A percentile compares a stretch with the other conserved stretches of the same genome.
These are phyloP conservation scores for Hirudinaria manillensis DNA, from an alignment of 2,888 invertebrate genomes.

Conservation along the genomic window DNA sequence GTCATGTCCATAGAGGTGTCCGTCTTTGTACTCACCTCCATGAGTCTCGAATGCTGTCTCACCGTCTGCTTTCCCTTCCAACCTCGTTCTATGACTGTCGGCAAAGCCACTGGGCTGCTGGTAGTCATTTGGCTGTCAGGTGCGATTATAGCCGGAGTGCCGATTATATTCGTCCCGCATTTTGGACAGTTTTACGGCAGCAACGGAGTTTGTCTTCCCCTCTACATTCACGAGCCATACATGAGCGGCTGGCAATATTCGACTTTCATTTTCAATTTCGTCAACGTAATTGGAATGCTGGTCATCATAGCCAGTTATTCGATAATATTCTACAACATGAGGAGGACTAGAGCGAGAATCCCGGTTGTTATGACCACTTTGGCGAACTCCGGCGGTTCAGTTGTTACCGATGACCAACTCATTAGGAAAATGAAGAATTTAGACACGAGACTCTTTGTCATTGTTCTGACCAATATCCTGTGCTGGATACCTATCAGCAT, in stretches of 20 bases:
- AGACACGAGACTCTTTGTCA: slow-evolving; percentile 65
- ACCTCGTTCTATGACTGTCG: slow-evolving; percentile 41
- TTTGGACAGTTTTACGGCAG: slow-evolving; percentile 61
- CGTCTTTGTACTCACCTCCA: slow-evolving; percentile 65
- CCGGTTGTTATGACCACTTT: slow-evolving; percentile 51
- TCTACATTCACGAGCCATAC: slow-evolving; percentile 66
- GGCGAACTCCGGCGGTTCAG: neutral
- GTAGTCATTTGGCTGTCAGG: slow-evolving; percentile 47
- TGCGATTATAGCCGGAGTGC: slow-evolving; percentile 63
- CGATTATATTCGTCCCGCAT: slow-evolving; percentile 57
- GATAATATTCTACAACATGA: slow-evolving; percentile 61
- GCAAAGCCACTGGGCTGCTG: slow-evolving; percentile 52
- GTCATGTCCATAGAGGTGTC: slow-evolving; percentile 66
- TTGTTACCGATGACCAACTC: neutral
- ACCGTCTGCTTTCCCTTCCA: slow-evolving; percentile 36
- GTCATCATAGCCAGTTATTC: slow-evolving; percentile 58
- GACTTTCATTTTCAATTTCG: slow-evolving; percentile 65
- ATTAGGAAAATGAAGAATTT: slow-evolving; percentile 55
- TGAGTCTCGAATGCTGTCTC: slow-evolving; percentile 65
- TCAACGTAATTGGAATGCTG: slow-evolving; percentile 57
- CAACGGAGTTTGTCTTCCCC: slow-evolving; percentile 64
- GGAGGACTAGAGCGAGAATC: slow-evolving; percentile 19
- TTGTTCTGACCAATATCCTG: slow-evolving; percentile 65
- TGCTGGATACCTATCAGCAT: slow-evolving; percentile 69
- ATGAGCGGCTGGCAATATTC: slow-evolving; percentile 68